phyloP scores from a whole-genome alignment of 1,140 invertebrate genomes.

The Cotesia glomerata region DNA sequence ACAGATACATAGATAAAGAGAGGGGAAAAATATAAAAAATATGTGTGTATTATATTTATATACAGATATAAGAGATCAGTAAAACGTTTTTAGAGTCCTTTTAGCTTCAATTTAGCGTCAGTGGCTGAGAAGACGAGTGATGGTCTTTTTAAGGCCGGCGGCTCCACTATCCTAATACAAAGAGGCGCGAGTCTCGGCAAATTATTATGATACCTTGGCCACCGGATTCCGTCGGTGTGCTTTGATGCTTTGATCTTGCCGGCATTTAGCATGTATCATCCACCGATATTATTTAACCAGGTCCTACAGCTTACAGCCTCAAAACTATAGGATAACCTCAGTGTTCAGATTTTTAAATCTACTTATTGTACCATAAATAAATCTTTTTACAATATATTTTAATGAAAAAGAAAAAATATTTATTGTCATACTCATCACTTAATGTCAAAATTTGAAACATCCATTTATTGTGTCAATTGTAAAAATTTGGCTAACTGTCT shows the following conservation, averaged over 20 bases:
- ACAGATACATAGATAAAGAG: too few species aligned
- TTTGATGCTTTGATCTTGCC: conserved; percentile 61
- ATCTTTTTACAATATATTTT: too few species aligned
- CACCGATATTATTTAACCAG: conserved; percentile 53
- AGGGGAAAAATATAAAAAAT: too few species aligned
- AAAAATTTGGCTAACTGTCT: too few species aligned
- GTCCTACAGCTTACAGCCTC: conserved; percentile 29
- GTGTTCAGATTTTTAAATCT: too few species aligned
- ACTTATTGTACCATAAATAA: too few species aligned
- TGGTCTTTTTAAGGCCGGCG: conserved; percentile 44
- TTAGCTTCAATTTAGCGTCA: conserved; percentile 53
- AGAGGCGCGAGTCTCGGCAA: conserved; percentile 60
- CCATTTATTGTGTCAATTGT: too few species aligned
- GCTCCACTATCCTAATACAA: conserved; percentile 61
- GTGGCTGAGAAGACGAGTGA: conserved; percentile 28
- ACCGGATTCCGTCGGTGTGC: conserved; percentile 59
- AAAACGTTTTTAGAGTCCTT: conserved; percentile 55
- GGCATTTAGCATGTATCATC: conserved; percentile 60
- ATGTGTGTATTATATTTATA: too few species aligned
- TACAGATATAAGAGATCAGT: conserved; percentile 43
- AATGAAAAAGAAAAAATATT: too few species aligned
- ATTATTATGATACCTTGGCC: conserved; percentile 65
- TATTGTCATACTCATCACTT: too few species aligned
- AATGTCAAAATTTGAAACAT: too few species aligned
- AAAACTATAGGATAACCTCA: background rate